phyloP scores from a whole-genome alignment of 2,113 vertebrate genomes.

The Pipra filicauda region DNA sequence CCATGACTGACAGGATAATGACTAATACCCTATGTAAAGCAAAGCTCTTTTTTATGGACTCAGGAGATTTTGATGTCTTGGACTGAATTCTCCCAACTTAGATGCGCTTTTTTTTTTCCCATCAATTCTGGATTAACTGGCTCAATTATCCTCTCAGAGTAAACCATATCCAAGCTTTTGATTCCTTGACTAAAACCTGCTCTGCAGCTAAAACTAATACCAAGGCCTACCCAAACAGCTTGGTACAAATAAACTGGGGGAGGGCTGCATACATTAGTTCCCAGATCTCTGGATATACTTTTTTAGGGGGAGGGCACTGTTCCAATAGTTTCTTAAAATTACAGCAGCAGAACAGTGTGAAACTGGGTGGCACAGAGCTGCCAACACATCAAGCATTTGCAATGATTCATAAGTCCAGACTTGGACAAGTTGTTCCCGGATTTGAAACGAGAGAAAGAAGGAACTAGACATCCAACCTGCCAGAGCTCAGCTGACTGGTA shows the following conservation, averaged over 20 bases:
- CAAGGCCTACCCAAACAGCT: neutral
- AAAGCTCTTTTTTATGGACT: neutral
- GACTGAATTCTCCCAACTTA: neutral
- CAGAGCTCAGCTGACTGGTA: neutral
- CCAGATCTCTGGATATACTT: constrained; percentile 35
- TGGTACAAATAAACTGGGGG: constrained; percentile 29
- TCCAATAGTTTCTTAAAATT: constrained; percentile 61
- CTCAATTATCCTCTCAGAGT: neutral
- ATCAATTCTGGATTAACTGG: neutral
- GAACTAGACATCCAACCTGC: neutral
- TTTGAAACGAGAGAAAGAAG: constrained; percentile 14
- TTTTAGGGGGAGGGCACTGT: neutral
- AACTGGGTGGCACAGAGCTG: constrained; percentile 57
- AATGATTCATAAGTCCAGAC: constrained; percentile 64
- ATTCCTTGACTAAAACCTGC: constrained; percentile 7
- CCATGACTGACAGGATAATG: neutral
- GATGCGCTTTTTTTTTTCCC: neutral
- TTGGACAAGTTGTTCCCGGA: constrained; percentile 9
- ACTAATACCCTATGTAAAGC: neutral
- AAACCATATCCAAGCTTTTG: neutral
- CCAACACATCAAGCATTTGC: constrained; percentile 56
- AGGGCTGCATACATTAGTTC: constrained; percentile 37
- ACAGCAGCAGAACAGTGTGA: constrained; percentile 60
- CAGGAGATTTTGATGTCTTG: neutral
- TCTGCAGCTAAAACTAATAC: constrained; percentile 5